Base-by-base conservation (phyloP, 2,797 vertebrate genomes). In the Odontamblyopus rebecca region DNA sequence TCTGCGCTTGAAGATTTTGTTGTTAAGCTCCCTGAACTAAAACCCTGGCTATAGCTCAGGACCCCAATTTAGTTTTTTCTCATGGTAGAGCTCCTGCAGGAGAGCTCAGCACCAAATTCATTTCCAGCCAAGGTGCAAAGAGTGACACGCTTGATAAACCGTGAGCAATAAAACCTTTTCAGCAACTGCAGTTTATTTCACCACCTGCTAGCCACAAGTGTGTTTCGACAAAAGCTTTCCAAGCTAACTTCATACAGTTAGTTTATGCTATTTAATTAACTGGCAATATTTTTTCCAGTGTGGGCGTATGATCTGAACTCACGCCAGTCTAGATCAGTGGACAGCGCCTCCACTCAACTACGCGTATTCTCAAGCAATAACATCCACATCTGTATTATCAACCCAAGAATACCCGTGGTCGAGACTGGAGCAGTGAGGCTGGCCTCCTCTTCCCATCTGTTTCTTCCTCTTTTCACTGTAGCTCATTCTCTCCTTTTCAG, bases 281-380 rank as follows among this genome's bases (percentile, higher is more conserved):
- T 82, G 61, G 4, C 23, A 44, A 44, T 19, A 18, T 35, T 32
- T 51, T 23, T 23, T 72, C 57, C n/a, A 64, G 35, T 44, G n/a
- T 27, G n/a, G 61, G 18, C 41, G 62, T 35, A 16, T 29, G 44
- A 35, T 50, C 26, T 50, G 26, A 50, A 50, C 41, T 26, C 19
- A 57, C 44, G 66, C 69, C 70, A 77, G 78, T 85, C 84, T 80
- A 74, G 51, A 74, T 77, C 60, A 78, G 91, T 80, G 35, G 91
- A 89, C 61, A 66, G 81, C 74, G 89, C 89, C 84, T 87, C 91
- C 89, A 72, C 93, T 93, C 92, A 91, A 89, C 91, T 92, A 94
- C 89, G 89, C 90, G 93, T 94, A 93, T 94, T 94, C 94, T 94
- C 93, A 93, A 94, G 91, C 91, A 93, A 92, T 92, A 94, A 93